Evolutionary conservation across 92 coral and sea anemone species (phyloP), one percentile per base, ranked within the genome.

Genomic region (Parazoanthus swiftii): DNA sequence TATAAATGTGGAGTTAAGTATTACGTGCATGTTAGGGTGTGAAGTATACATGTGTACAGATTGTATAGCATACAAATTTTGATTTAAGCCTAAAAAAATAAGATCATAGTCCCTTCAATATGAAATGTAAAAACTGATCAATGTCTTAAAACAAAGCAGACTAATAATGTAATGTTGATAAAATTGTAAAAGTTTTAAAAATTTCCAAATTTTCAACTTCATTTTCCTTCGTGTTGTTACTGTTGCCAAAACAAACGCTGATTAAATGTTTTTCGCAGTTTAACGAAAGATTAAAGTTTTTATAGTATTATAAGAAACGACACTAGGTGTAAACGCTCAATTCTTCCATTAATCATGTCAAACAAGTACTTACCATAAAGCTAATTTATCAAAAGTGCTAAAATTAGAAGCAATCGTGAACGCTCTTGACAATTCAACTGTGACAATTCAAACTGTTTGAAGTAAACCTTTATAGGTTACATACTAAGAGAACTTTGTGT

Each of bases 301-400:
- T 39, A 36, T 10, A 39, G 9, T 36, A 39, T 37, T 13, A 16
- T 37, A 10, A 9, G 8, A 75, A 75, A n/a, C 79, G 79, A 14
- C 29, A 36, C 25, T 39, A 39, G 70, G 70, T 75, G 79, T 74
- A 74, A 74, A 74, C 79, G 20, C 8, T 38, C n/a, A 7, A 8
- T 3, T 16, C 79, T 39, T 46, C 48, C 80, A 76, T 76, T 76
- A 18, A 76, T 76, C 80, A 76, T 76, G 48, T 39, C 51, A 76
- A 76, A 18, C 16, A 39, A 39, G 54, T 76, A 36, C 54, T 74
- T 74, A 74, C 23, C 8, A 7, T 37, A 21, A 37, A 21, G 38
- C 43, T 9, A 33, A 74, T 33, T 42, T 68, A 14, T 74, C 42
- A 11, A 74, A 4, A 13, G 42, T 42, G 37, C 20, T 74, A 42